Conservation (phyloP, 1,140 invertebrate genomes). For the Magallana gigas region DNA sequence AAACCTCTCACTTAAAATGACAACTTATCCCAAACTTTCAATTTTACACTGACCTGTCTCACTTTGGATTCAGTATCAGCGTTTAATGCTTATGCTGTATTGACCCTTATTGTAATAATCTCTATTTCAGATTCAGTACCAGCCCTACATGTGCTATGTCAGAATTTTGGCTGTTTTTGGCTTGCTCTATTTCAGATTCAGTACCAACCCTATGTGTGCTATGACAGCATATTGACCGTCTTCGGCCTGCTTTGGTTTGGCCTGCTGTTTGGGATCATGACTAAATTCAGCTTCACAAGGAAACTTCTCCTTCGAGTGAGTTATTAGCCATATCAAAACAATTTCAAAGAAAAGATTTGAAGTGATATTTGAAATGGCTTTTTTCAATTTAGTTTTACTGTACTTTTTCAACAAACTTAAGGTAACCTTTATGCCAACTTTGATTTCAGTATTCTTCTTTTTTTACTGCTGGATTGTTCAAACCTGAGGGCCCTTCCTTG, state of each 20-base stretch:
- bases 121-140: too few relatives aligned
- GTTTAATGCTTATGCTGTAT: too few relatives aligned
- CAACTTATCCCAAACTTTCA: not conserved
- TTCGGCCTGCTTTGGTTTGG: conserved; percentile 82
- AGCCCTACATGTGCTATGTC: too few relatives aligned
- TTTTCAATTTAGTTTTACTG: too few relatives aligned
- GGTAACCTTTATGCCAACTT: conserved; percentile 9
- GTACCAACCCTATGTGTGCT: conserved; percentile 77
- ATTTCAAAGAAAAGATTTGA: not conserved
- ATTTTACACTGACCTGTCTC: not conserved
- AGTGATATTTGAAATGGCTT: too few relatives aligned
- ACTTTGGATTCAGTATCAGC: too few relatives aligned
- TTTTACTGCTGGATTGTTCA: conserved; percentile 86
- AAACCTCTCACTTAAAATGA: not conserved
- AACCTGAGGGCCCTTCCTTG: conserved; percentile 84
- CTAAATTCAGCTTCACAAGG: conserved; percentile 84
- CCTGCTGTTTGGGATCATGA: conserved; percentile 84
- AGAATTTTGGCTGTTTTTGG: too few relatives aligned
- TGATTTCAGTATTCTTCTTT: conserved; percentile 85
- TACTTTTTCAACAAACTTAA: not conserved
- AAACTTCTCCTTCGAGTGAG: conserved; percentile 84
- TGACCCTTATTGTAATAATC: too few relatives aligned
- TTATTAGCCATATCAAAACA: not conserved
- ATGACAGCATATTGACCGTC: conserved; percentile 73
- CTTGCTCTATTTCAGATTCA: conserved; percentile 72